Conservation (phyloP, 1,140 invertebrate genomes). For the Saccostrea glomerata region DNA sequence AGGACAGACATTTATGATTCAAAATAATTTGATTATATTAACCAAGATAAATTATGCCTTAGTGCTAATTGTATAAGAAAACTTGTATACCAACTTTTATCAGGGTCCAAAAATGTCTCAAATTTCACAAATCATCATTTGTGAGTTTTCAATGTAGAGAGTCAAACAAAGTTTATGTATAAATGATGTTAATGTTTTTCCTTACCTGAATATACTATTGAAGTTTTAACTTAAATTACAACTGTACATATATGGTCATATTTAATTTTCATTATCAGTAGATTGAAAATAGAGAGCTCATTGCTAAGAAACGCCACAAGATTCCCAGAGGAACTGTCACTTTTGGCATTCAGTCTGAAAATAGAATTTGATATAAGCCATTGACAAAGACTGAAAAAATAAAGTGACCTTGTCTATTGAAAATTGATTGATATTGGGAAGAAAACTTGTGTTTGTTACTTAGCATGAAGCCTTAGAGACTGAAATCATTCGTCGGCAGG, state of each 20-base stretch:
- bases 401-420: not conserved
- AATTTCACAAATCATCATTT: slow-evolving; percentile 16
- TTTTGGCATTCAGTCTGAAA: slow-evolving; percentile 24
- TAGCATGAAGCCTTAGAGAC: not conserved
- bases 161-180: slow-evolving; percentile 29
- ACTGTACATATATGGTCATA: slow-evolving; percentile 34
- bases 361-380: not conserved
- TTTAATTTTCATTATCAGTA: slow-evolving; percentile 37
- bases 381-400: slow-evolving; percentile 24
- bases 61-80: slow-evolving; percentile 31
- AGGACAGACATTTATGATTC: slow-evolving; percentile 29
- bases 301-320: slow-evolving; percentile 17
- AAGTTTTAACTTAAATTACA: slow-evolving; percentile 18
- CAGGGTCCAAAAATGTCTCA: slow-evolving; percentile 43
- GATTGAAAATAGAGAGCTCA: slow-evolving; percentile 20
- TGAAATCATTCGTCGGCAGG: slow-evolving; percentile 34
- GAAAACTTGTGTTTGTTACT: not conserved
- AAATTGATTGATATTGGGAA: not conserved
- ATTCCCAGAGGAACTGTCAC: not conserved
- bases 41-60: slow-evolving; percentile 39
- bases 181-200: slow-evolving; percentile 40
- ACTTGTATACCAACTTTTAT: slow-evolving; percentile 31
- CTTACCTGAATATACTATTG: slow-evolving; percentile 31
- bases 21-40: slow-evolving; percentile 32
- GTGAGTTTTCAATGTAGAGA: slow-evolving; percentile 33